phyloP scores from a whole-genome alignment of 2,888 invertebrate genomes.

The Ophion ventricosus region DNA sequence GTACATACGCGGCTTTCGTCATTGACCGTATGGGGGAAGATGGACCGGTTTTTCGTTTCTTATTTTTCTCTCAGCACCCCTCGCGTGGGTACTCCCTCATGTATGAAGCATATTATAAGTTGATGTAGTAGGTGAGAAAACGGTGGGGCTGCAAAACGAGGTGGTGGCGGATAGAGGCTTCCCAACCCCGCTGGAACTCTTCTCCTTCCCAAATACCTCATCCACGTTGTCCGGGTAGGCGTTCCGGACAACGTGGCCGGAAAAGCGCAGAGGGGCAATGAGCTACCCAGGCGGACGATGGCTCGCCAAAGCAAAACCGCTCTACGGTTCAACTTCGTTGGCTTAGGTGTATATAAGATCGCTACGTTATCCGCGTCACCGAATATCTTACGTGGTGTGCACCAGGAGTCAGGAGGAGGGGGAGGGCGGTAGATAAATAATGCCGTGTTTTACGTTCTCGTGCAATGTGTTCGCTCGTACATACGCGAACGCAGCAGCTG shows the following conservation, averaged over 20 bases:
- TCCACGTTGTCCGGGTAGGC: slow-evolving; percentile 51
- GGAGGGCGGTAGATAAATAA: not conserved
- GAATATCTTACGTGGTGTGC: not conserved
- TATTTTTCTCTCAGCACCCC: not conserved
- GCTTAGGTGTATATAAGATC: slow-evolving; percentile 21
- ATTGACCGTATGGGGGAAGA: not conserved
- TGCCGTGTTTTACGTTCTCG: slow-evolving; percentile 32
- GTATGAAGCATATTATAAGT: slow-evolving; percentile 12
- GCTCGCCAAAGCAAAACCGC: slow-evolving; percentile 41
- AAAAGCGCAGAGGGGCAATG: slow-evolving; percentile 57
- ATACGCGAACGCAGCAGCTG: slow-evolving; percentile 40
- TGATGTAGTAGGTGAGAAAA: slow-evolving; percentile 48
- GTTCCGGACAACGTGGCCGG: too few relatives aligned
- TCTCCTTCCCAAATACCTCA: not conserved
- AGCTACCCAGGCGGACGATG: slow-evolving; percentile 61
- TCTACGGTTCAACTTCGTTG: slow-evolving; percentile 31
- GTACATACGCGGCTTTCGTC: not conserved
- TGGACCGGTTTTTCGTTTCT: not conserved
- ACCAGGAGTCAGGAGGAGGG: too few relatives aligned
- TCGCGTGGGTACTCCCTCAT: slow-evolving; percentile 6
- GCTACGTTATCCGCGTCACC: slow-evolving; percentile 52
- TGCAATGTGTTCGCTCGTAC: slow-evolving; percentile 18
- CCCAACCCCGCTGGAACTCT: slow-evolving; percentile 24
- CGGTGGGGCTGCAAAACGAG: slow-evolving; percentile 30
- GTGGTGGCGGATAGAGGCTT: slow-evolving; percentile 35